These are phyloP conservation scores for Carassius gibelio DNA, from an alignment of 2,113 vertebrate species.

Conservation along the genomic window DNA sequence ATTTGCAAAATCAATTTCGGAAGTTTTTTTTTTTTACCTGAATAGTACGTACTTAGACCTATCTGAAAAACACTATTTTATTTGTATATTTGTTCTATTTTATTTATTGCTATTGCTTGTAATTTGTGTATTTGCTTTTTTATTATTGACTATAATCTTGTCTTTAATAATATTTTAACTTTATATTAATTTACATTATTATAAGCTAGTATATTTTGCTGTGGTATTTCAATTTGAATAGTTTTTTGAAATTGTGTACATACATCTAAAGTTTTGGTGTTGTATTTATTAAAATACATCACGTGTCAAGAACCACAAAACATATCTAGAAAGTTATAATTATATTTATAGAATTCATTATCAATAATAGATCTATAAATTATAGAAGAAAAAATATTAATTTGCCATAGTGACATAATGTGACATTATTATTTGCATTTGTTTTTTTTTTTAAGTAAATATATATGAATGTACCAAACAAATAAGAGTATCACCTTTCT, in stretches of 20 bases:
- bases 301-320: not conserved
- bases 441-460: not conserved
- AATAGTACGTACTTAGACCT: not conserved
- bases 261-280: not conserved
- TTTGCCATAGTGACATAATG: not conserved
- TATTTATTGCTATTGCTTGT: not conserved
- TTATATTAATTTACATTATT: not conserved
- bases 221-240: not conserved
- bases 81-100: not conserved
- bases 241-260: too few species aligned
- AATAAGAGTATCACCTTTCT: conserved; percentile 82
- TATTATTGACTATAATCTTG: not conserved
- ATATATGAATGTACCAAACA: not conserved
- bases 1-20: not conserved
- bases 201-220: not conserved
- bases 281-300: not conserved
- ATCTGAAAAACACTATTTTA: not conserved
- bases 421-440: not conserved
- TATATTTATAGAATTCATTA: too few species aligned
- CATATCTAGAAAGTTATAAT: not conserved
- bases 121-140: not conserved
- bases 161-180: too few species aligned
- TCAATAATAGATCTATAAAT: not conserved
- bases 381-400: not conserved
- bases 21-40: not conserved